Base-by-base conservation (phyloP, 1,140 invertebrate genomes). In the Platyura marginata region DNA sequence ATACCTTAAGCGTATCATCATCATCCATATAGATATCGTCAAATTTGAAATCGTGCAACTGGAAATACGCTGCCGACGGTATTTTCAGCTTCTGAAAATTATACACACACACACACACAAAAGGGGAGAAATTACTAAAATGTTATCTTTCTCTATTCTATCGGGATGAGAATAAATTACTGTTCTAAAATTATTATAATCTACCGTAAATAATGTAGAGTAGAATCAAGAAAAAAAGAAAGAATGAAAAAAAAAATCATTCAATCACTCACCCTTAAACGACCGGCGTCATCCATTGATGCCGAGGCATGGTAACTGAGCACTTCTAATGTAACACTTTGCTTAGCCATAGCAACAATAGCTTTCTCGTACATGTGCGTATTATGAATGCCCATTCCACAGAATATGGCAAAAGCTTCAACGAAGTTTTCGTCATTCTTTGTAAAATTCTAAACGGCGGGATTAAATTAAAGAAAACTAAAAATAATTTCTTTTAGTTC, bases 311-410 rank as follows among this genome's bases (percentile, higher is more conserved):
- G 92, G 65, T 97, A 96, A 61, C 89, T 93, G 48, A 97, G 68
- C 45, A 94, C 88, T 64, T 96, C 91, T 40, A 97, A 65, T 1
- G 91, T 94, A 18, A 96, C 89, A 52, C 82, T 84, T 63, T 94
- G 91, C 61, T 94, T 95, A 40, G 91, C 90, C 75, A 91, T 90
- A 1, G 87, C 86, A 45, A 82, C 82, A 51, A 90, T 77, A 29
- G 85, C 85, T 61, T 83, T 89, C 62, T 96, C 90, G 56, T 93
- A 96, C 87, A 94, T 94, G 56, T 91, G 83, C 34, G 90, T 94
- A 61, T 96, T 95, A 64, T 92, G 84, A 42, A 96, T 94, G 21
- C 91, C 91, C 85, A 97, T 91, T 19, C 92, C 92, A 66, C 89
- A 94, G 65, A 96, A 97, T 51, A 97, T 93, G 42, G 90, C 87